phyloP scores from a whole-genome alignment of 64 coral and sea anemone genomes.

The Porites australiensis region DNA sequence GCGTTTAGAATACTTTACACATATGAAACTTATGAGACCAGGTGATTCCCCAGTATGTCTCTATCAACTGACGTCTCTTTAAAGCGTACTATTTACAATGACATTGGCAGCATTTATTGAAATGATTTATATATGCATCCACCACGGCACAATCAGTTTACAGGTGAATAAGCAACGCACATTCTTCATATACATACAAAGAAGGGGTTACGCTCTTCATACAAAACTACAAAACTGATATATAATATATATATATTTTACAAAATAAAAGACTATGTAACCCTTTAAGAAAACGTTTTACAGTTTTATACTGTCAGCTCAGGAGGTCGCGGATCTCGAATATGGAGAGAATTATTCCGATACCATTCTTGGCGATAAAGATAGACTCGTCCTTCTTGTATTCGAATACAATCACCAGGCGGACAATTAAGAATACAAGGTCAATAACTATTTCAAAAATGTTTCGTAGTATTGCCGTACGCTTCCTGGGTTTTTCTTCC shows the following conservation, averaged over 20 bases:
- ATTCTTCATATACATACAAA: too few species aligned
- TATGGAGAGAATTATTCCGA: conserved; percentile 39
- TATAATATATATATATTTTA: background rate
- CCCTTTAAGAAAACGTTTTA: too few species aligned
- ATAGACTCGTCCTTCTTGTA: conserved; percentile 59
- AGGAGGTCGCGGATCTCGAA: conserved; percentile 10
- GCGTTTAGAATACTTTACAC: too few species aligned
- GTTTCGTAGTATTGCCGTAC: background rate
- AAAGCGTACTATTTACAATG: too few species aligned
- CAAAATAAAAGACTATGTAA: background rate
- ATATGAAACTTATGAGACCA: too few species aligned
- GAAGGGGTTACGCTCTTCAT: too few species aligned
- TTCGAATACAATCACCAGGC: conserved; percentile 20
- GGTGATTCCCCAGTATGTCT: too few species aligned
- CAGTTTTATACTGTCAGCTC: too few species aligned
- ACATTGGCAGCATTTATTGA: background rate
- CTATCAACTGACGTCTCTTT: too few species aligned
- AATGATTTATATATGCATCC: background rate
- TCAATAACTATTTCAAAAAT: conserved; percentile 45
- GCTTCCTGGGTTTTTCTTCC: background rate
- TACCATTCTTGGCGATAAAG: conserved; percentile 76
- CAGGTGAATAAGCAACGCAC: too few species aligned
- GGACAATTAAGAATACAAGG: conserved; percentile 52
- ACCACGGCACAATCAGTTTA: background rate
- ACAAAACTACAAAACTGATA: too few species aligned